Percentiles rank a stretch among this genome's conserved stretches.
These are phyloP conservation scores for Prinia subflava DNA, from an alignment of 2,113 vertebrate genomes.

Conservation along the genomic window DNA sequence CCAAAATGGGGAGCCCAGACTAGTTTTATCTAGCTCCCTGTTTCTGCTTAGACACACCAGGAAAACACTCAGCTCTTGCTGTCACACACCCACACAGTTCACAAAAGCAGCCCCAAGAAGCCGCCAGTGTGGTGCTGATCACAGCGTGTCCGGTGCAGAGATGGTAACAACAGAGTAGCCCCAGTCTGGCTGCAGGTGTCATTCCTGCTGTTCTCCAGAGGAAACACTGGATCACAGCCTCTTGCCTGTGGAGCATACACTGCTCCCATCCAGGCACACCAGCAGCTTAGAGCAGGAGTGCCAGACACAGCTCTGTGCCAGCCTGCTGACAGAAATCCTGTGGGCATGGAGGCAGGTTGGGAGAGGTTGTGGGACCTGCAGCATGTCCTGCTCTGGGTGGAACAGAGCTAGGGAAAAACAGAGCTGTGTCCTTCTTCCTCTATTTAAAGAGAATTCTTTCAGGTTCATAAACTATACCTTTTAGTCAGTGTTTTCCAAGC, in stretches of 20 bases:
- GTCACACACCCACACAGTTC: accelerated
- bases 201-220: background rate
- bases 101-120: background rate
- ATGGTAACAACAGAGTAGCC: no score
- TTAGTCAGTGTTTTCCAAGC: no score
- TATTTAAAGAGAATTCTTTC: no score
- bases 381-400: background rate
- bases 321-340: background rate
- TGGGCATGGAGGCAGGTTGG: background rate
- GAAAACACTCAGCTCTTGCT: no score
- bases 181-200: background rate
- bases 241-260: background rate
- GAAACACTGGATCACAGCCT: background rate
- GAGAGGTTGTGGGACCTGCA: background rate
- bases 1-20: background rate
- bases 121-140: accelerated
- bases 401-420: no score
- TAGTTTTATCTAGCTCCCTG: accelerated
- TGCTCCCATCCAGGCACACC: background rate
- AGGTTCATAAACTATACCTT: no score
- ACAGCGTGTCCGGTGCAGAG: background rate
- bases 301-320: background rate
- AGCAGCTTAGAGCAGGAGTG: background rate
- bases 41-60: accelerated
- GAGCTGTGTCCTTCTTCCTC: no score